Evolutionary conservation across 2,797 vertebrate genomes (phyloP).

Genomic region (Malacoraja senta): DNA sequence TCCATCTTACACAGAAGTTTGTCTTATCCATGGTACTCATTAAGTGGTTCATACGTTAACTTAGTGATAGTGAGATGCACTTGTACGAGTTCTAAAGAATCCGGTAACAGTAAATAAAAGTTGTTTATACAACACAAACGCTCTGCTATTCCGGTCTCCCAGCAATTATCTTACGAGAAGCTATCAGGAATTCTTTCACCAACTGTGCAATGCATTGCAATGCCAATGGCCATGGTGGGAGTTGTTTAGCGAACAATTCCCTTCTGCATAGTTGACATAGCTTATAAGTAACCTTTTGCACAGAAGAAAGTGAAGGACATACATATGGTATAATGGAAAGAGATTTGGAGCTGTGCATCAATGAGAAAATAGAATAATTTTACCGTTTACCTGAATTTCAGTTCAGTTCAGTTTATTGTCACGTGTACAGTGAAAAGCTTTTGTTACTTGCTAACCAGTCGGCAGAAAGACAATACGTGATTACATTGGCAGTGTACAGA

Average conservation of each 20-base stretch:
- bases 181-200: background rate
- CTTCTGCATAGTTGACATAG: slow-evolving; percentile 19
- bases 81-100: background rate
- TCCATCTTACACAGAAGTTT: background rate
- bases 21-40: background rate
- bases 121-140: slow-evolving; percentile 2
- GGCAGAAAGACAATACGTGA: too few relatives aligned
- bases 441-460: too few relatives aligned
- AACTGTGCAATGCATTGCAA: background rate
- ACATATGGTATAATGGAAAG: background rate
- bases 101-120: background rate
- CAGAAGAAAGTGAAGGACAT: slow-evolving; percentile 6
- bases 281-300: slow-evolving; percentile 27
- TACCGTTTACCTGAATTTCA: background rate
- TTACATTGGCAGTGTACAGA: too few relatives aligned
- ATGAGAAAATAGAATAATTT: too few relatives aligned
- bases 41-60: too few relatives aligned
- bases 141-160: background rate
- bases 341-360: background rate
- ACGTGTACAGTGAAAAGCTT: too few relatives aligned
- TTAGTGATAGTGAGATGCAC: background rate
- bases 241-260: slow-evolving; percentile 1
- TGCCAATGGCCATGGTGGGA: background rate
- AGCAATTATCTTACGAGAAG: slow-evolving; percentile 22
- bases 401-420: too few relatives aligned